Evolutionary conservation across 2,113 vertebrate genomes (phyloP), one percentile per base, ranked within the genome.

Genomic region (Phocoena phocoena): DNA sequence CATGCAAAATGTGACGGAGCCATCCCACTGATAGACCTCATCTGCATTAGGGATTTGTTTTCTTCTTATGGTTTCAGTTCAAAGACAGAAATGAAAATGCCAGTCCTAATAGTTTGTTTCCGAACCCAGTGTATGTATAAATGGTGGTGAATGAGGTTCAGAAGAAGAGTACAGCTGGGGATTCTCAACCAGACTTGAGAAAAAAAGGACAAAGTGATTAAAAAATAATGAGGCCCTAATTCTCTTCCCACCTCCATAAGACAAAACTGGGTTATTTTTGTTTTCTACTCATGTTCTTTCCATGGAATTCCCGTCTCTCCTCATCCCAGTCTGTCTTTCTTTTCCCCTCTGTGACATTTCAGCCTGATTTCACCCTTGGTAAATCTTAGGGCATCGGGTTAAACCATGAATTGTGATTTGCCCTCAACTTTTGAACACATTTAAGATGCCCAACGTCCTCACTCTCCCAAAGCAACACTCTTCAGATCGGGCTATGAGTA

Each of bases 401-500:
- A 70, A 90, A 82, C 26, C 20, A 2, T 76, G 26, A 86, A 3
- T 60, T 79, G 5, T 65, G n/a, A 55, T 47, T 89, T 84, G 38
- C 31, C 65, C 17, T 74, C 17, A 21, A 33, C 31, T 33, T 70
- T 13, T 50, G 26, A 76, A 12, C 13, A 36, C 36, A 10, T 55
- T 15, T 33, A 10, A 33, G 13, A 20, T 41, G 13, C 8, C 36
- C 33, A 47, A 0, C 26, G 10, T 63, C 53, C 41, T 25, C 41
- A 6, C 3, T 26, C 44, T 84, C 76, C 70, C 70, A 44, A 50
- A 70, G 26, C 44, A 90, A 31, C 7, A 10, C 2, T 26, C 2
- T 26, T 28, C 80, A 28, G 0, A 15, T 20, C 3, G 7, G 31
- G 36, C 12, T 7, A 4, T 1, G 10, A 1, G 20, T 21, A 21